phyloP scores from a whole-genome alignment of 2,888 invertebrate genomes.

The Adineta ricciae region DNA sequence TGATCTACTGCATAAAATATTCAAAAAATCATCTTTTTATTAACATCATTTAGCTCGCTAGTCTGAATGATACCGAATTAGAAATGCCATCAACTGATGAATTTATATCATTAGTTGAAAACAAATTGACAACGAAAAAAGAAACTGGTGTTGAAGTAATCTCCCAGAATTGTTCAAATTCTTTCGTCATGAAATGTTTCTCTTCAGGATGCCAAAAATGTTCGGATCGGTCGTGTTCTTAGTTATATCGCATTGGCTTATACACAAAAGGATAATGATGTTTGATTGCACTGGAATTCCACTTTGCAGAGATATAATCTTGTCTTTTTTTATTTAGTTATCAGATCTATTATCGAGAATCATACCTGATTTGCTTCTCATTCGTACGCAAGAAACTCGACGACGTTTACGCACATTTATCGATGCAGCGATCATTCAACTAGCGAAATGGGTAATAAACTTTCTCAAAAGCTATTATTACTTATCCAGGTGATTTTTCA shows the following conservation, averaged over 20 bases:
- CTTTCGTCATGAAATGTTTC: not conserved
- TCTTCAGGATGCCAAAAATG: not conserved
- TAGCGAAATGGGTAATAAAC: not conserved
- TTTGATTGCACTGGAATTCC: not conserved
- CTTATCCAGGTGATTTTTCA: not conserved
- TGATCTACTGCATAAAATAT: not conserved
- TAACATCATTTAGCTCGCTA: not conserved
- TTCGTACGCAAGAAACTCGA: not conserved
- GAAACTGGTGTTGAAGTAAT: not conserved
- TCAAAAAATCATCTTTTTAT: not conserved
- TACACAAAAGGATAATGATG: conserved; percentile 5
- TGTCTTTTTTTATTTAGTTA: not conserved
- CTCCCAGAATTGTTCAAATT: not conserved
- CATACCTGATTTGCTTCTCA: not conserved
- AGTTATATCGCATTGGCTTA: conserved; percentile 6
- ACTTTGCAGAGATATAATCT: not conserved
- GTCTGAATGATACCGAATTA: not conserved
- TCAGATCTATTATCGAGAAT: not conserved
- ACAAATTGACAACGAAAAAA: conserved; percentile 2
- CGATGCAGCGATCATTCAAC: conserved; percentile 9
- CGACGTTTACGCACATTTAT: not conserved
- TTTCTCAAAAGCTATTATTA: not conserved
- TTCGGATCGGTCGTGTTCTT: not conserved
- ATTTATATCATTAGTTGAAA: not conserved
- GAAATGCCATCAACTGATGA: not conserved